phyloP scores from a whole-genome alignment of 1,140 invertebrate genomes.

The Hylaeus volcanicus region DNA sequence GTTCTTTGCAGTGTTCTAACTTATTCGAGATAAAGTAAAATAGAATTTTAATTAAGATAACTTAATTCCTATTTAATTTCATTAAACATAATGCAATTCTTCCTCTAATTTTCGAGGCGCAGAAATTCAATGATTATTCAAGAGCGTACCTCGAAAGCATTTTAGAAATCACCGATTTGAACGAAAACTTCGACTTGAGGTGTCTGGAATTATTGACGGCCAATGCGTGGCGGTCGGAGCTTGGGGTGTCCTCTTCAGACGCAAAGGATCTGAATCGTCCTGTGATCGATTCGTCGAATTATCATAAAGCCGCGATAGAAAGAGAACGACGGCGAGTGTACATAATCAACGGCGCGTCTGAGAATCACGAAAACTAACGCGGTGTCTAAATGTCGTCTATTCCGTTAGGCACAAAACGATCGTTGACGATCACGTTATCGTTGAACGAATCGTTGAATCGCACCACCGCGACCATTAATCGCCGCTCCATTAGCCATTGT shows the following conservation, averaged over 20 bases:
- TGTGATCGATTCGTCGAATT: conserved; percentile 12
- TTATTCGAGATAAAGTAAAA: no score
- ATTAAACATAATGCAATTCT: no score
- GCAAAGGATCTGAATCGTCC: conserved; percentile 11
- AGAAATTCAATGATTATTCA: no score
- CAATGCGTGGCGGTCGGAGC: conserved; percentile 4
- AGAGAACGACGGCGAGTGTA: neutral
- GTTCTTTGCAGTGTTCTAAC: no score
- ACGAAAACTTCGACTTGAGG: neutral
- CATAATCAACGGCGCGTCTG: neutral
- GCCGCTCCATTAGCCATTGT: conserved; percentile 41
- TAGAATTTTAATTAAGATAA: no score
- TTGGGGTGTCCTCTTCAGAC: conserved; percentile 5
- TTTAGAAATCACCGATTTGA: no score
- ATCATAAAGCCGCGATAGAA: neutral
- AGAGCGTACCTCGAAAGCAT: no score
- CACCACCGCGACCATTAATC: conserved; percentile 36
- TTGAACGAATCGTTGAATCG: conserved; percentile 42
- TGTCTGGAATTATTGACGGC: neutral
- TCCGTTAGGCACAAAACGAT: conserved; percentile 6
- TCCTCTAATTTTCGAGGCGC: no score
- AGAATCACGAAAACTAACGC: neutral
- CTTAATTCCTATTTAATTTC: no score
- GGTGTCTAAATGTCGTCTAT: neutral
- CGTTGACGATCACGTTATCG: conserved; percentile 42